phyloP scores from a whole-genome alignment of 2,888 invertebrate genomes.

The Alloscopus bannaensis region DNA sequence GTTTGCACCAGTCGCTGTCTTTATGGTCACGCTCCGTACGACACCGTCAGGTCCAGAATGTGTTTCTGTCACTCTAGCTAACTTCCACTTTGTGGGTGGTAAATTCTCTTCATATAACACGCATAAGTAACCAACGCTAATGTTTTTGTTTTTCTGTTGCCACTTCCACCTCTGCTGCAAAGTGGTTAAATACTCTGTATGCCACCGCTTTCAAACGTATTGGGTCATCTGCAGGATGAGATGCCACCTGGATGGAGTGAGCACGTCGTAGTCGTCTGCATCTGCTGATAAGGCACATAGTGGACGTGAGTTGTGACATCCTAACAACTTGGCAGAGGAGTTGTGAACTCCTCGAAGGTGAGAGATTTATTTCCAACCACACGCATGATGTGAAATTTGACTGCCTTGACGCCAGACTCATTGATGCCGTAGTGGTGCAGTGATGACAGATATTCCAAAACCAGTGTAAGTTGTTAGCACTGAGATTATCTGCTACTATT shows the following conservation, averaged over 20 bases:
- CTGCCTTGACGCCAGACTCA: conserved; percentile 74
- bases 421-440: conserved; percentile 75
- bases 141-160: conserved; percentile 18
- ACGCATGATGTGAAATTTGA: conserved; percentile 74
- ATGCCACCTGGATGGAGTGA: conserved; percentile 52
- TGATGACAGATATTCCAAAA: conserved; percentile 74
- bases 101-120: conserved; percentile 50
- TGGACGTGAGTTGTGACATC: too few species aligned
- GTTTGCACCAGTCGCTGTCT: conserved; percentile 13
- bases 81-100: conserved; percentile 66
- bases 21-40: conserved; percentile 73
- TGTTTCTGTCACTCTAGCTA: conserved; percentile 71
- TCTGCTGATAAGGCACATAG: too few species aligned
- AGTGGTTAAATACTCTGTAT: conserved; percentile 38
- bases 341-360: conserved; percentile 74
- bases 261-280: too few species aligned
- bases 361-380: conserved; percentile 70
- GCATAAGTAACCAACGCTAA: conserved; percentile 45
- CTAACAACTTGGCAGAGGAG: too few species aligned
- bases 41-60: conserved; percentile 73
- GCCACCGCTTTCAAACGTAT: conserved; percentile 55
- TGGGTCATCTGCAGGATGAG: conserved; percentile 38
- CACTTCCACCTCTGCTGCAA: conserved; percentile 59
- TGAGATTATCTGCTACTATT: not conserved
- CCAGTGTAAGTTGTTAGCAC: too few species aligned